phyloP scores from a whole-genome alignment of 2,113 vertebrate genomes.

The Vanacampus margaritifer region DNA sequence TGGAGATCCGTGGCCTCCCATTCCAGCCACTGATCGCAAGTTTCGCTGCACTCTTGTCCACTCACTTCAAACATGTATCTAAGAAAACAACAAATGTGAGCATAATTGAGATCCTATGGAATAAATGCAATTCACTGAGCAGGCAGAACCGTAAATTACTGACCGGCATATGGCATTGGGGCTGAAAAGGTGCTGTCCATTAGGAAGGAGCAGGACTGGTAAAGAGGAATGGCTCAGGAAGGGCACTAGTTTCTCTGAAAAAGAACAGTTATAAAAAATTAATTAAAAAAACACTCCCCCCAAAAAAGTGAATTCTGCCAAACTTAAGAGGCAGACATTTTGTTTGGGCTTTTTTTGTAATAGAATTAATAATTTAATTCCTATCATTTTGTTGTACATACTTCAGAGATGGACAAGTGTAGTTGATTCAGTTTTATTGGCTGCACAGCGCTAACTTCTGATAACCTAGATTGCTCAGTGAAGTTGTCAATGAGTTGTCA shows the following conservation, averaged over 20 bases:
- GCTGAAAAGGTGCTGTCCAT: constrained; percentile 78
- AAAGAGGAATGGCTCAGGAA: constrained; percentile 72
- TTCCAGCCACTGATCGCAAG: constrained; percentile 85
- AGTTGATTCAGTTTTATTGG: too few relatives aligned
- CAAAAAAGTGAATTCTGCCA: neutral
- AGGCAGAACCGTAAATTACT: constrained; percentile 42
- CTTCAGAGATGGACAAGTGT: too few relatives aligned
- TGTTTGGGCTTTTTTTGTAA: too few relatives aligned
- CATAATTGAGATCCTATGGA: neutral
- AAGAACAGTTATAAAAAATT: neutral
- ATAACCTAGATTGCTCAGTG: too few relatives aligned
- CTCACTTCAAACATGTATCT: constrained; percentile 83
- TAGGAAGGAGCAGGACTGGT: constrained; percentile 76
- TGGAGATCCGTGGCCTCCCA: constrained; percentile 88
- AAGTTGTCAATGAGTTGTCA: too few relatives aligned
- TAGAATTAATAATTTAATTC: too few relatives aligned
- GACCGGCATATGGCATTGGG: constrained; percentile 84
- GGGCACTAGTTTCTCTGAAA: constrained; percentile 77
- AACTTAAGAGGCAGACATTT: too few relatives aligned
- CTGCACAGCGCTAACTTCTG: too few relatives aligned
- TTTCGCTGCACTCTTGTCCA: constrained; percentile 73
- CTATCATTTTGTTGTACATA: too few relatives aligned
- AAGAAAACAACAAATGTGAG: constrained; percentile 1
- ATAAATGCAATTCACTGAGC: neutral
- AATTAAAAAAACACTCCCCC: neutral